Percentiles rank a stretch among this genome's conserved stretches.
Conservation (phyloP, 2,797 vertebrate genomes). For the Micromesistius poutassou region DNA sequence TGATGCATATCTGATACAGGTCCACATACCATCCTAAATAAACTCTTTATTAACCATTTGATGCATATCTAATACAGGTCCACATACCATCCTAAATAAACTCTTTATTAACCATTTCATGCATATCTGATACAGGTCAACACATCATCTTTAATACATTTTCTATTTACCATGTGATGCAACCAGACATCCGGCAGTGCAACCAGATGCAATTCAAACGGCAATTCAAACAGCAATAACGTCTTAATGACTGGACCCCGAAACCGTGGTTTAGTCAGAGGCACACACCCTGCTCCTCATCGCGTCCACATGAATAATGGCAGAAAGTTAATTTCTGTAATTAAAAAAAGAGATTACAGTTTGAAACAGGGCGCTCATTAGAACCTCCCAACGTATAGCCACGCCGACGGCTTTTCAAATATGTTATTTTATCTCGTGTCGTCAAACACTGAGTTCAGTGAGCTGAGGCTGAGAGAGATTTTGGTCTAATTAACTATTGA, state of each 20-base stretch:
- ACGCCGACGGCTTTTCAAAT: background rate
- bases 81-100: background rate
- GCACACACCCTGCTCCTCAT: background rate
- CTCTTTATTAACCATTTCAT: no score
- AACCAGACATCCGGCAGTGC: background rate
- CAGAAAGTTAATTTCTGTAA: background rate
- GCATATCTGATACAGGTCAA: background rate
- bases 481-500: background rate
- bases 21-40: background rate
- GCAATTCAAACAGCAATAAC: background rate
- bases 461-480: background rate
- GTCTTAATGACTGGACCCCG: background rate
- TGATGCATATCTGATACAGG: no score
- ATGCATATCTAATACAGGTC: background rate
- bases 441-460: background rate
- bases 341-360: constrained; percentile 3
- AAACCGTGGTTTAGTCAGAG: background rate
- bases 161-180: background rate
- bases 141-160: background rate
- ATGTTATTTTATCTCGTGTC: background rate
- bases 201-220: background rate
- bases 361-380: background rate
- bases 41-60: background rate
- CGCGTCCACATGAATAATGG: background rate
- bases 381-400: background rate